Evolutionary conservation across 2,113 vertebrate genomes (phyloP).

Genomic region (Lepus timidus): DNA sequence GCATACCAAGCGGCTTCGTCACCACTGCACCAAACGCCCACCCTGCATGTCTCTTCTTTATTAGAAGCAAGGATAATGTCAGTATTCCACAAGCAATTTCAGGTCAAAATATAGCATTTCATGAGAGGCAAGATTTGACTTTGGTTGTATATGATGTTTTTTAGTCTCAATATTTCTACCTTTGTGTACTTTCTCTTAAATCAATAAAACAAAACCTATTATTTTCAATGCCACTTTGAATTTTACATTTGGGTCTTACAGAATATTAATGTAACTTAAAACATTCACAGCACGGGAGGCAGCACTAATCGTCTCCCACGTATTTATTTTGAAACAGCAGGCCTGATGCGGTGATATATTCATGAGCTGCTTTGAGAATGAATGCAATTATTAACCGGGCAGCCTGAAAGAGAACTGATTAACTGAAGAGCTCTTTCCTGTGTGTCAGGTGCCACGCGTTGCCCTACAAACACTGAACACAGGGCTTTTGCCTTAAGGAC

Average conservation of each 20-base stretch:
- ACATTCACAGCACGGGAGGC: constrained; percentile 48
- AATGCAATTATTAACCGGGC: constrained; percentile 47
- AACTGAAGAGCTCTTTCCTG: constrained; percentile 27
- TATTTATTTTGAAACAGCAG: constrained; percentile 12
- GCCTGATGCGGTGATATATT: constrained; percentile 48
- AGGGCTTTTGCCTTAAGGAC: background rate
- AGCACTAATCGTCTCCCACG: constrained; percentile 38
- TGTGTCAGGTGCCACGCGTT: background rate
- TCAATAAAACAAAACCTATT: constrained; percentile 62
- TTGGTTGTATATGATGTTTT: background rate
- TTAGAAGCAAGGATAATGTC: background rate
- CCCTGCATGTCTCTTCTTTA: background rate
- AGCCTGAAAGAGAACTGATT: constrained; percentile 53
- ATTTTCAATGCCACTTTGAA: constrained; percentile 38
- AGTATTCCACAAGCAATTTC: background rate
- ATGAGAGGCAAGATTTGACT: background rate
- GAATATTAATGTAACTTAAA: constrained; percentile 64
- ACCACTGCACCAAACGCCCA: no score
- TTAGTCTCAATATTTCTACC: background rate
- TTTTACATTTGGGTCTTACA: background rate
- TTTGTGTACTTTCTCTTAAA: constrained; percentile 55
- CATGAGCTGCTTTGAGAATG: constrained; percentile 60
- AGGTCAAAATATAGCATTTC: background rate
- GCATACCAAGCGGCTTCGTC: no score
- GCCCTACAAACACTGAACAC: background rate